Evolutionary conservation across 2,888 invertebrate species (phyloP), one percentile per base, ranked within the genome.

Genomic region (Trichopoda pennipes): DNA sequence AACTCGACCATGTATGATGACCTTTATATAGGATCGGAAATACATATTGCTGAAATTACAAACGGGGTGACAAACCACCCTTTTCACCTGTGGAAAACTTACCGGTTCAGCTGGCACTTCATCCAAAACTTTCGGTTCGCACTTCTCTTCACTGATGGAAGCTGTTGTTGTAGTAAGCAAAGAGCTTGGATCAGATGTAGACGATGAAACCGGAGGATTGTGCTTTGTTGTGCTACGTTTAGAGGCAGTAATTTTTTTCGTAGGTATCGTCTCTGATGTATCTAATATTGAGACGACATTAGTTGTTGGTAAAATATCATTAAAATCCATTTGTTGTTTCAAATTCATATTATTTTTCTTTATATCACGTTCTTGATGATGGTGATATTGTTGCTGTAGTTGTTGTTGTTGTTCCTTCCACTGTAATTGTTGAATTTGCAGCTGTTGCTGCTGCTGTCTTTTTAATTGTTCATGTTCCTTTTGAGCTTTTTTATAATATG

Each of bases 61-160:
- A n/a, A n/a, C n/a, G n/a, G n/a, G n/a, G n/a, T n/a, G n/a, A n/a
- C n/a, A n/a, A n/a, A n/a, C n/a, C n/a, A n/a, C n/a, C n/a, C n/a
- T n/a, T n/a, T n/a, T n/a, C n/a, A n/a, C n/a, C n/a, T n/a, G n/a
- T n/a, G n/a, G n/a, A n/a, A n/a, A n/a, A n/a, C 90, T 91, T 85
- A 91, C 91, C 87, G 91, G 91, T 85, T 90, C 90, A 53, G 90
- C 87, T 84, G 91, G 90, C 74, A 89, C 85, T 81, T 90, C 86
- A 53, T 91, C 91, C 63, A 91, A 85, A 44, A 91, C 88, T 84
- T 86, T 88, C 3, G 91, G 88, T 66, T 91, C 91, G 78, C 91
- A 91, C 84, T 88, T 89, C 66, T 87, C 88, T 60, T 85, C 76
- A 35, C 86, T 80, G 74, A 84, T 86, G 51, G 80, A 23, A 42